Base-by-base conservation (phyloP, 2,113 vertebrate genomes). In the Leptobrachium leishanense region DNA sequence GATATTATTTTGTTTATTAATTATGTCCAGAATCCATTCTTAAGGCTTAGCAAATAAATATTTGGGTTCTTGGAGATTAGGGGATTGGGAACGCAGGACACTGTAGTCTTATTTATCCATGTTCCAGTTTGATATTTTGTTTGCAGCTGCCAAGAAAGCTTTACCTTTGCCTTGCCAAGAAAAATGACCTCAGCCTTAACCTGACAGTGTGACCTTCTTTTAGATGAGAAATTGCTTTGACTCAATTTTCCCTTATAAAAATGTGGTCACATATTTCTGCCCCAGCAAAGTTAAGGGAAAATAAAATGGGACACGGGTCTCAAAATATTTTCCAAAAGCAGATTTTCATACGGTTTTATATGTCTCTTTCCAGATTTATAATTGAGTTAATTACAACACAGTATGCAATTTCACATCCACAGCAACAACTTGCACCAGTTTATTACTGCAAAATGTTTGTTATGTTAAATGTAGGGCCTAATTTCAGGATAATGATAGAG, bases 51-150 rank as follows among this genome's bases (percentile, higher is more conserved):
- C 69, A 59, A 80, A 74, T 77, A 84, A 83, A 78, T 82, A 78
- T 81, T 82, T 85, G 70, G 69, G 13, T 59, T 81, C 82, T n/a
- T n/a, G n/a, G 82, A 82, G 84, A 84, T 82, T 77, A 83, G 74
- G 59, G 70, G 62, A 82, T 42, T 76, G 57, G 68, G 74, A 69
- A 67, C 59, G 42, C 66, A 31, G 73, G 11, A 81, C 42, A 63
- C 70, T 70, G 41, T 76, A 54, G 39, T 72, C 50, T 82, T 84
- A 77, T 81, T 77, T 83, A 84, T 79, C n/a, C 62, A 1, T 31
- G 15, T 68, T 68, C 66, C 78, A 71, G 55, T n/a, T 62, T 73
- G 46, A 54, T 77, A 66, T 43, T 72, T 3, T 75, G 68, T 78
- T 55, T 9, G 77, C 13, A 68, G 77, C 76, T 80, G 84, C 68